A percentile compares a stretch with the other conserved stretches of the same genome.
phyloP scores from a whole-genome alignment of 2,797 vertebrate genomes.

The Epinephelus malabaricus region DNA sequence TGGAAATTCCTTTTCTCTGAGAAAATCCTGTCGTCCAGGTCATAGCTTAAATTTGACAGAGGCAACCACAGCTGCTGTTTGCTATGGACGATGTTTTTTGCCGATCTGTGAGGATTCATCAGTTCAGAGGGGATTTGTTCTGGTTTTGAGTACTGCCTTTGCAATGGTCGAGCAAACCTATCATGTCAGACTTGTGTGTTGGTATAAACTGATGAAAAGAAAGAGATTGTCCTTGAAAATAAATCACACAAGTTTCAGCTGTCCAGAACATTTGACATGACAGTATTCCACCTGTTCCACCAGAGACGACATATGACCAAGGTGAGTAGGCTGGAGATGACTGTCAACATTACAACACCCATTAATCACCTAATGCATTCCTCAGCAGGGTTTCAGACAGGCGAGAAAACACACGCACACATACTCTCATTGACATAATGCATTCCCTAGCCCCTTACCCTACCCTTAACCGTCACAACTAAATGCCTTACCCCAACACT shows the following conservation, averaged over 20 bases:
- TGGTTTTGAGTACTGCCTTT: not conserved
- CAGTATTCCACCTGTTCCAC: not conserved
- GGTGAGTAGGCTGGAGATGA: slow-evolving; percentile 10
- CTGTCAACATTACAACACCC: slow-evolving; percentile 33
- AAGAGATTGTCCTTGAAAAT: not conserved
- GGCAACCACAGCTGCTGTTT: no score
- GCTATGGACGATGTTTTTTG: not conserved
- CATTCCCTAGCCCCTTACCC: no score
- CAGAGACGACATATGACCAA: not conserved
- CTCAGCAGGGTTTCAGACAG: slow-evolving; percentile 6
- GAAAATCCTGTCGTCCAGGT: not conserved
- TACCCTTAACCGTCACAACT: no score
- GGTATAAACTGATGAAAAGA: not conserved
- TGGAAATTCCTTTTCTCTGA: not conserved
- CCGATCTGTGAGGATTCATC: not conserved
- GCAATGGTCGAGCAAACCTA: not conserved
- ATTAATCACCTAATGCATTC: slow-evolving; percentile 33
- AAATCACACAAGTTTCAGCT: not conserved
- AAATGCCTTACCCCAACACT: no score
- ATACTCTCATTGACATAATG: no score
- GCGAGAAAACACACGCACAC: not conserved
- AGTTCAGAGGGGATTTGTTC: not conserved
- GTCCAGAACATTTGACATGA: not conserved
- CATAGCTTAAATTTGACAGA: not conserved
- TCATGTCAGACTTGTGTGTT: not conserved